Base-by-base conservation (phyloP, 2,113 vertebrate species). In the Ellobius talpinus region DNA sequence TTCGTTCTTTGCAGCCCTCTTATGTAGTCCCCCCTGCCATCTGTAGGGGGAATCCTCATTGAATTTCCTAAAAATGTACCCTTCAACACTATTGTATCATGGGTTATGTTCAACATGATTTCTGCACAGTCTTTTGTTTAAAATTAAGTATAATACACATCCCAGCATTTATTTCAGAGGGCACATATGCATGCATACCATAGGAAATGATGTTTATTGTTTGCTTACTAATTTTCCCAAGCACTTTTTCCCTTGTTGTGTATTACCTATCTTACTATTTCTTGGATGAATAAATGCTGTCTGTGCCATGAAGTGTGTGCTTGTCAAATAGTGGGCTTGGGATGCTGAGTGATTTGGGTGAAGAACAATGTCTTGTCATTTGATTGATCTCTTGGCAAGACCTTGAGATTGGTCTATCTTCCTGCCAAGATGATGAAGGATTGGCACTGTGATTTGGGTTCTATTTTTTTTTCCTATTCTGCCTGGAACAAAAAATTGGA, bases 341-440 rank as follows among this genome's bases (percentile, higher is more conserved):
- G 94, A 86, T 65, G 26, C 79, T 70, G 63, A 68, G 13, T 70
- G 52, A 92, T 85, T 70, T 93, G 92, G n/a, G 74, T 39, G 31
- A 55, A 93, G 55, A 72, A 94, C 39, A 21, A 0, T 19, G 45
- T 61, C 13, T 65, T 93, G 92, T 45, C 86, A 39, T 92, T 88
- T 72, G 85, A 88, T 70, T 47, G 42, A 61, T 63, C 76, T 92
- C 76, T 94, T 93, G 90, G 45, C 70, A 86, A 86, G 39, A 50
- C 23, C 0, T 21, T 26, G 84, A 2, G 23, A 70, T 74, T 95
- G 81, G 17, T 90, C 36, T 95, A 36, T 86, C n/a, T 70, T 76
- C 29, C 45, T 76, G 50, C 47, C 70, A 50, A 81, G 58, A n/a
- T 77, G 74, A 17, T 33, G 50, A 90, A 31, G 76, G 50, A 79